Base-by-base conservation (phyloP, 2,797 vertebrate genomes). In the Hozukius guyotensis region DNA sequence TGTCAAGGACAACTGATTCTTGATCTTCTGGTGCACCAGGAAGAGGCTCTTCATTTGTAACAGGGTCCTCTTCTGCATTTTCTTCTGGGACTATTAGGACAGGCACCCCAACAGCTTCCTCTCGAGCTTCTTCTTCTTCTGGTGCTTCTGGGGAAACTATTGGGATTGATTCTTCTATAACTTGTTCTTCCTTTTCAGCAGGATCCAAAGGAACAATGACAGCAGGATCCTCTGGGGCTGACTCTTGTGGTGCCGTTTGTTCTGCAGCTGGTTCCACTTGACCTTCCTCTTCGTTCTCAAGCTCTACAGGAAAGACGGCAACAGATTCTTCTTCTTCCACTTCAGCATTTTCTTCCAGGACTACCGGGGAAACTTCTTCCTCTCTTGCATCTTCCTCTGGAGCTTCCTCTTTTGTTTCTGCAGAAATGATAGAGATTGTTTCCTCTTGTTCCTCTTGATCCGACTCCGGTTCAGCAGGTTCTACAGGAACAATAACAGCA, bases 1-100 rank as follows among this genome's bases (percentile, higher is more conserved):
- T 57, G 5, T 74, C 53, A 29, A 55, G 9, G 5, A 24, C 56
- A 65, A 56, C 27, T 13, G 31, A 46, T 60, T 81, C 27, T 2
- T 82, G 32, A 52, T 87, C 76, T 25, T 81, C 75, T 62, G 60
- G 56, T 22, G 55, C 18, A 49, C 4, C n/a, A n/a, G n/a, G 42
- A 57, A 62, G 27, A 77, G 22, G 9, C 55, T 78, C 71, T 57
- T 79, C 57, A 2, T 38, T 22, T 4, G 49, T 31, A 29, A 36
- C 22, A 34, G 14, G 56, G 1, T 80, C 62, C 5, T 73, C 24
- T 60, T 72, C 46, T 2, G 12, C 0, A 12, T 62, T 36, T 57
- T 70, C 66, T 4, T 70, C 83, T 22, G 34, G 18, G 16, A 32
- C 9, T 49, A 8, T 10, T 25, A 14, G 14, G 31, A 16, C 53